Base-by-base conservation (phyloP, 2,797 vertebrate species). In the Trichosurus vulpecula region DNA sequence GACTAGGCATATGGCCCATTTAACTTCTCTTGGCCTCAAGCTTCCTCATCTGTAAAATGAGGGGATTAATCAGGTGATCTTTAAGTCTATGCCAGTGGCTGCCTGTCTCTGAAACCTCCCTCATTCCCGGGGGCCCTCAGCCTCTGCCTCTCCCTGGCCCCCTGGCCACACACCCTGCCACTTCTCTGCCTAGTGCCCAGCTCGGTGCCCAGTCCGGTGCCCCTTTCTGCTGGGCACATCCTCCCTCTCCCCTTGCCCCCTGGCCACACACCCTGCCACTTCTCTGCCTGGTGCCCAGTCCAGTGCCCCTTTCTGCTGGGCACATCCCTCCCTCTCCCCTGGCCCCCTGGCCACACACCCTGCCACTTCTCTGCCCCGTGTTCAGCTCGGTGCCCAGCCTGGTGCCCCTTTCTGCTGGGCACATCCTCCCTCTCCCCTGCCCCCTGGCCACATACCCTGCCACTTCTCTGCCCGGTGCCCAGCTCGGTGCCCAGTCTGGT, bases 271-370 rank as follows among this genome's bases (percentile, higher is more conserved):
- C n/a, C n/a, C n/a, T n/a, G n/a, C n/a, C n/a, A n/a, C n/a, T n/a
- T n/a, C n/a, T n/a, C n/a, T n/a, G n/a, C n/a, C n/a, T n/a, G n/a
- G n/a, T n/a, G n/a, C n/a, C 41, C 27, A 55, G 6, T 52, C 89
- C 35, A 30, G 1, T 12, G 5, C 10, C n/a, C 52, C n/a, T n/a
- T 51, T 27, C 74, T n/a, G 5, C 29, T 0, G 58, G 57, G 30
- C 58, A 16, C 54, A 31, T 55, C n/a, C 54, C 94, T 41, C 0
- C 16, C 47, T 27, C 98, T 98, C 97, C 98, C 99, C 99, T 95
- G 99, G 25, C 9, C 87, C 4, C 12, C 22, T 13, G 1, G n/a
- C 6, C 87, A 51, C 47, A 29, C 87, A 29, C 29, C 9, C 5
- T 61, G 5, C 35, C 35, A 22, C 61, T 66, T 14, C 61, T 2